Base-by-base conservation (phyloP, 2,797 vertebrate genomes). In the Echeneis naucrates region DNA sequence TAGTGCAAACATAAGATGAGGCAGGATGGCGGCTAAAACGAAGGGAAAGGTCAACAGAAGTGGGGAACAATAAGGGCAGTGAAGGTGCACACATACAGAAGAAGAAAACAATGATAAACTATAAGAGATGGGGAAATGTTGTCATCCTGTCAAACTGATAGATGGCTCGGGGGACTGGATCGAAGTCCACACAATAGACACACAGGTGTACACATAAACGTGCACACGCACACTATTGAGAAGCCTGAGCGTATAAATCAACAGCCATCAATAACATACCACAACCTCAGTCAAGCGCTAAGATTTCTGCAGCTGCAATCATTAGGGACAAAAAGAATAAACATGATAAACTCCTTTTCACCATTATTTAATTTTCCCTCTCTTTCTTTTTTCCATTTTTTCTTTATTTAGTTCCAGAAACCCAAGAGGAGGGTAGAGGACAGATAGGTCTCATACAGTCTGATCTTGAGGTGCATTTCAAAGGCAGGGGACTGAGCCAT, bases 231-330 rank as follows among this genome's bases (percentile, higher is more conserved):
- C 21, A 60, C 23, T 7, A 51, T 62, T 8, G 17, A 81, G 62
- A 23, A 21, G 38, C 17, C 51, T 11, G 23, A 63, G 9, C 17
- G 32, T 23, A 58, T 72, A 60, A 78, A 79, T 81, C 69, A 72
- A 27, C 47, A 73, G 48, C 14, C 70, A 78, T 84, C 48, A 61
- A 79, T 83, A 81, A 72, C 24, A 45, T 66, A 17, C 32, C 40
- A 63, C 47, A 51, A 35, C 42, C 32, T 53, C 35, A 6, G 33
- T 58, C 48, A 12, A 40, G 8, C 62, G 33, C 55, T 38, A 50
- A 48, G 51, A 66, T 55, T 42, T 72, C 12, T 73, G 45, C 53
- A 68, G 42, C 35, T 51, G 11, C 52, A 53, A 54, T 68, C 52
- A 62, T 73, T 53, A 38, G 11, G 70, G 17, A 51, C 63, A 38